Base-by-base conservation (phyloP, 2,888 invertebrate genomes). In the Rhamphomyia laevipes region DNA sequence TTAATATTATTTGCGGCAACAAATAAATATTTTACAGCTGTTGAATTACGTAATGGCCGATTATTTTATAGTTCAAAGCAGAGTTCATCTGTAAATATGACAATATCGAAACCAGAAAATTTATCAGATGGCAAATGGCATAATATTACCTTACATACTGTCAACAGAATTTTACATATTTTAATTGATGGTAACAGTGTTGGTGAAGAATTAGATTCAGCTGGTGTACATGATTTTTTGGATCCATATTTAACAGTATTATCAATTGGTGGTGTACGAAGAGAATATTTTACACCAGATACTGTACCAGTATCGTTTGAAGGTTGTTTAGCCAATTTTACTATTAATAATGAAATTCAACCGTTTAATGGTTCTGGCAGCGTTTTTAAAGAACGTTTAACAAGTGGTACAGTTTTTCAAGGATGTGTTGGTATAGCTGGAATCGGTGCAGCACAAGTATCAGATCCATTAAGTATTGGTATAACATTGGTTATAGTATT, bases 401-500 rank as follows among this genome's bases (percentile, higher is more conserved):
- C 77, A 42, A 78, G 78, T 59, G 91, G 91, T 18, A 85, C 84
- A 67, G 78, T 90, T 15, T 72, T 76, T 42, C 72, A 72, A 47
- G 89, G 89, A 15, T 93, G 93, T 63, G 78, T 78, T 52, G 85
- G 82, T 46, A 78, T 81, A 5, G 77, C 85, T 50, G 86, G 86
- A 21, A 78, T 84, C 35, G 87, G 87, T 23, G 78, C 84, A 2
- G 81, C 84, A 0, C 81, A 86, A 56, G 82, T 84, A 5, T 83
- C 90, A 3, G 88, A 90, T 71, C 92, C 92, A 0, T 73, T 95
- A 10, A 90, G 88, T 61, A 90, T 94, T 53, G 95, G 94, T 47
- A 86, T 95, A 51, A 93, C 93, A 1, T 74, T 95, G 31, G 92
- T 95, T 17, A 90, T 94, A 54, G 89, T 91, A 21, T 94, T 96